A percentile compares a stretch with the other conserved stretches of the same genome.
These are phyloP conservation scores for Calameuta pallipes DNA, from an alignment of 2,888 invertebrate genomes.

Conservation along the genomic window DNA sequence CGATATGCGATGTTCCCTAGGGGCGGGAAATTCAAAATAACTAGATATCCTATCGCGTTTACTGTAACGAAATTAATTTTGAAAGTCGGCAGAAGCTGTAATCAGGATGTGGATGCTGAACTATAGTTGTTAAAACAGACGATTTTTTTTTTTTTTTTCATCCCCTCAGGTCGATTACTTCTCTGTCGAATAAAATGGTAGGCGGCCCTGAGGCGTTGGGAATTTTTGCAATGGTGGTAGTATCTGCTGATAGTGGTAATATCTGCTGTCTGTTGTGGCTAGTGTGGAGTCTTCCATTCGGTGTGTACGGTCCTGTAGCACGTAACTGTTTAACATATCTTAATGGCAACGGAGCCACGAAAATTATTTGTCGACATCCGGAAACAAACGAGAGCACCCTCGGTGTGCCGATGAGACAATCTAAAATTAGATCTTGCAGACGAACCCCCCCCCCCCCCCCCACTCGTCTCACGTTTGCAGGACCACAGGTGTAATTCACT, in stretches of 20 bases:
- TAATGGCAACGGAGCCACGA: slow-evolving; percentile 7
- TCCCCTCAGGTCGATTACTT: background rate
- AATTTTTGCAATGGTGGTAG: background rate
- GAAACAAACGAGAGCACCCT: slow-evolving; percentile 10
- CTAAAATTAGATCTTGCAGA: slow-evolving; percentile 19
- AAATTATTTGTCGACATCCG: slow-evolving; percentile 19
- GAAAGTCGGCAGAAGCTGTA: background rate
- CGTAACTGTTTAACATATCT: slow-evolving; percentile 14
- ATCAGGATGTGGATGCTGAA: background rate
- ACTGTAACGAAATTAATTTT: background rate
- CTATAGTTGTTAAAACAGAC: background rate
- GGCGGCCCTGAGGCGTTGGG: no score
- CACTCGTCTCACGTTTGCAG: background rate
- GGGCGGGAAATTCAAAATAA: background rate
- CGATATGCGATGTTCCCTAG: background rate
- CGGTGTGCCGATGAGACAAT: background rate
- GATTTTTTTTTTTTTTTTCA: background rate
- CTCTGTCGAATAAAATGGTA: background rate
- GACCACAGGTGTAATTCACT: background rate
- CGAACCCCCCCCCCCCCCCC: background rate
- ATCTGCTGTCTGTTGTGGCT: no score
- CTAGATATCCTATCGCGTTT: background rate
- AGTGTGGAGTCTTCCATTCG: background rate
- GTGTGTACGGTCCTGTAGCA: background rate
- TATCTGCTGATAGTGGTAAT: no score